Conservation (phyloP, 2,888 invertebrate species). For the Gymnoscelis rufifasciata region DNA sequence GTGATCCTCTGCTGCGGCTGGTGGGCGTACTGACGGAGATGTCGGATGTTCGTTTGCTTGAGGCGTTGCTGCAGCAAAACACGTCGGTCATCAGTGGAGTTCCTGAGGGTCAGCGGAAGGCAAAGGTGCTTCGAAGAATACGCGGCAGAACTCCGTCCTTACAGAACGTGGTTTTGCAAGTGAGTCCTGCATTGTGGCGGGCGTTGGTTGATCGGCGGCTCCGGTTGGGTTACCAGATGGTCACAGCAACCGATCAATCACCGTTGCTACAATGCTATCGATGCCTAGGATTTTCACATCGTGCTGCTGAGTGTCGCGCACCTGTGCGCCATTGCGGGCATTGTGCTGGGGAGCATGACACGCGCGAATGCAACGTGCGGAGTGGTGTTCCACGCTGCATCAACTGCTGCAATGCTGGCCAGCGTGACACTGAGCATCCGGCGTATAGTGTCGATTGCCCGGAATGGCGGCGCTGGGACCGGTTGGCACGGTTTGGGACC, state of each 20-base stretch:
- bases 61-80: not conserved
- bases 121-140: not conserved
- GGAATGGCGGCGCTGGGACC: not conserved
- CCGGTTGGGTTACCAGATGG: not conserved
- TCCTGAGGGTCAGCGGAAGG: not conserved
- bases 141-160: not conserved
- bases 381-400: not conserved
- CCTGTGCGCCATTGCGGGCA: not conserved
- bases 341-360: not conserved
- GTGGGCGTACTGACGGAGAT: not conserved
- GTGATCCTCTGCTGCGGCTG: not conserved
- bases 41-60: not conserved
- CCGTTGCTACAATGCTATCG: not conserved
- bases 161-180: not conserved
- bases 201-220: not conserved
- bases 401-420: not conserved
- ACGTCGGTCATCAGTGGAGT: not conserved
- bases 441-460: not conserved
- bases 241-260: too few relatives aligned
- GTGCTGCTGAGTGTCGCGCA: too few relatives aligned
- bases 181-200: not conserved
- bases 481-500: not conserved
- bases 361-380: not conserved
- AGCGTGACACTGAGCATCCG: not conserved
- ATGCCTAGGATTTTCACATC: not conserved